Evolutionary conservation across 2,888 invertebrate species (phyloP), one percentile per base, ranked within the genome.

Genomic region (Agrotis ipsilon): DNA sequence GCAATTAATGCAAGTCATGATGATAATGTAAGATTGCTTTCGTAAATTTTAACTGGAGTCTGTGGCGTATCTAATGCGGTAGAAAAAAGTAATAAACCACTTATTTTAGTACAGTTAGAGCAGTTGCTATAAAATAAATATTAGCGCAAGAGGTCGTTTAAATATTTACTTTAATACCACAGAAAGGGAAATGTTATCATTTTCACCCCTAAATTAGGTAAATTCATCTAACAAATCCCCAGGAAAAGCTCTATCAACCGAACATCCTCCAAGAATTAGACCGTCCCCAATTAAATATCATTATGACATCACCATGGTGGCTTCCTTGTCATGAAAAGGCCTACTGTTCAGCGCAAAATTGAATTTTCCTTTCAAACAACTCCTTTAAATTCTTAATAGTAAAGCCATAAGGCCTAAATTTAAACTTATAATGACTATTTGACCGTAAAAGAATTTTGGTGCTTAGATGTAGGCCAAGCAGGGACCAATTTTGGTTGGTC

Each of bases 261-360:
- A 69, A 83, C 61, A 67, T 67, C 78, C 58, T 86, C 82, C 72
- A 81, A 84, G 72, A 84, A 88, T 89, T 87, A 85, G 85, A 86
- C 84, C 82, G 86, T 81, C 84, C 86, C 84, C 81, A 92, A 92
- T 94, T 92, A 92, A 92, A 91, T 87, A 88, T 88, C 87, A 92
- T 89, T 90, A 90, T 88, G 83, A 82, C 86, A 83, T 84, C 88
- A 88, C 82, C 74, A 78, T 83, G 70, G 77, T 79, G 66, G 79
- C 75, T 81, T 79, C 86, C 77, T 79, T 72, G 78, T 70, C 72
- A 77, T 74, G 73, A 77, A 84, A 75, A 82, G 73, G 74, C 76
- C 72, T 83, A 86, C 64, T 69, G 48, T 58, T 70, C 18, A 46
- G 59, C 4, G 19, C 86, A 72, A 79, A 79, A 70, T 72, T 70